phyloP scores from a whole-genome alignment of 2,113 vertebrate species.

The Nothobranchius furzeri region DNA sequence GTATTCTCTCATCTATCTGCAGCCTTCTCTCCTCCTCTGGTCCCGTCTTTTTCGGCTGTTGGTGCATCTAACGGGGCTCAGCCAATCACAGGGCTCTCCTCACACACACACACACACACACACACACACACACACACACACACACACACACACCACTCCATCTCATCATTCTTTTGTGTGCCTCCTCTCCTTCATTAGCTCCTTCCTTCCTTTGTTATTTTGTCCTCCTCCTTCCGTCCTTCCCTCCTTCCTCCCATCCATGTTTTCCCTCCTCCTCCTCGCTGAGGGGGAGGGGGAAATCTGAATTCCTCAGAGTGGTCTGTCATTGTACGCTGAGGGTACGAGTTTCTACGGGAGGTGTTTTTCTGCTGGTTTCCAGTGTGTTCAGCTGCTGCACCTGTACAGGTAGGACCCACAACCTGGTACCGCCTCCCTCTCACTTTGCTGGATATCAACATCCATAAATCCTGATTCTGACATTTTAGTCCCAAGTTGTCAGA shows the following conservation, averaged over 20 bases:
- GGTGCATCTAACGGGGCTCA: slow-evolving; percentile 60
- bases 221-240: slow-evolving; percentile 13
- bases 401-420: not conserved
- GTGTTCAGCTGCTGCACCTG: not conserved
- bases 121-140: slow-evolving; percentile 33
- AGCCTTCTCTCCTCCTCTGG: slow-evolving; percentile 59
- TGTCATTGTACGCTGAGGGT: slow-evolving; percentile 35
- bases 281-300: slow-evolving; percentile 35
- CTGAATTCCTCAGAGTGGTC: slow-evolving; percentile 37
- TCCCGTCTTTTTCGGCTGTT: slow-evolving; percentile 56
- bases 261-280: slow-evolving; percentile 19
- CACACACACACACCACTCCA: slow-evolving; percentile 42
- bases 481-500: too few relatives aligned
- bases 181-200: slow-evolving; percentile 42
- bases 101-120: slow-evolving; percentile 32
- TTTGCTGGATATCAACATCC: too few relatives aligned
- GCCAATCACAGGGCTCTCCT: slow-evolving; percentile 64
- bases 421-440: too few relatives aligned
- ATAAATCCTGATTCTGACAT: too few relatives aligned
- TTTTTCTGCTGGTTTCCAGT: not conserved
- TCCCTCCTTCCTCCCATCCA: not conserved
- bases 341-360: not conserved
- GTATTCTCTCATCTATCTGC: slow-evolving; percentile 59
- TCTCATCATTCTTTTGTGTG: slow-evolving; percentile 47
- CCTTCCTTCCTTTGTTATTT: slow-evolving; percentile 35